Evolutionary conservation across 2,113 vertebrate species (phyloP).

Genomic region (Tetrao urogallus): DNA sequence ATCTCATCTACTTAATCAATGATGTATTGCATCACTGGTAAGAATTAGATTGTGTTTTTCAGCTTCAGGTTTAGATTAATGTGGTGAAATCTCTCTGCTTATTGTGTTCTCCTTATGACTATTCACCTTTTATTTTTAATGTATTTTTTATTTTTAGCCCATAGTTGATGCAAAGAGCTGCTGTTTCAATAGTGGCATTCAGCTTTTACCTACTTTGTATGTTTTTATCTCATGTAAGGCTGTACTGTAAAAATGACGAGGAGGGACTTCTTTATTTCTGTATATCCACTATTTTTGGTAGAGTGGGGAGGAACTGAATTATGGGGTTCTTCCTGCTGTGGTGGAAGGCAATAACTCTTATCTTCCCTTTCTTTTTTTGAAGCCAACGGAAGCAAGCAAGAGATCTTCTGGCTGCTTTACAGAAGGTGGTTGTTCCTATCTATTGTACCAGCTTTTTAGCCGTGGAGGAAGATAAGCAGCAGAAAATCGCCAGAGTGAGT

Average conservation of each 20-base stretch:
- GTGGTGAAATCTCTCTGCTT: neutral
- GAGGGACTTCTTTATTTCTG: neutral
- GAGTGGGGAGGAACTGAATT: neutral
- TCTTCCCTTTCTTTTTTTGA: neutral
- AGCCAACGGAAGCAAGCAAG: slow-evolving; percentile 97
- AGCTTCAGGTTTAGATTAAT: neutral
- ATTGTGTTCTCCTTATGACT: rapidly evolving
- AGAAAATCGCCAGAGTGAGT: slow-evolving; percentile 94
- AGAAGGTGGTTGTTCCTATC: slow-evolving; percentile 98
- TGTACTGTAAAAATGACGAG: neutral
- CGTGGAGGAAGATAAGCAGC: slow-evolving; percentile 97
- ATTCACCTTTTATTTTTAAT: neutral
- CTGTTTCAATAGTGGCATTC: neutral
- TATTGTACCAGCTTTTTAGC: slow-evolving; percentile 98
- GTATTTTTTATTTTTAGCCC: rapidly evolving
- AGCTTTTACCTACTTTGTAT: neutral
- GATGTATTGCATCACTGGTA: slow-evolving; percentile 98
- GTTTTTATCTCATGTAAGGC: neutral
- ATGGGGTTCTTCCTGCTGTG: rapidly evolving
- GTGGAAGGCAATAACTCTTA: neutral
- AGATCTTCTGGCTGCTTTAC: slow-evolving; percentile 93
- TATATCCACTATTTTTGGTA: neutral
- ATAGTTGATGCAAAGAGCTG: neutral
- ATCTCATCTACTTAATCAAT: slow-evolving; percentile 97
- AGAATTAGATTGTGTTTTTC: neutral